Conservation (phyloP, 2,113 vertebrate species). For the Channa argus region DNA sequence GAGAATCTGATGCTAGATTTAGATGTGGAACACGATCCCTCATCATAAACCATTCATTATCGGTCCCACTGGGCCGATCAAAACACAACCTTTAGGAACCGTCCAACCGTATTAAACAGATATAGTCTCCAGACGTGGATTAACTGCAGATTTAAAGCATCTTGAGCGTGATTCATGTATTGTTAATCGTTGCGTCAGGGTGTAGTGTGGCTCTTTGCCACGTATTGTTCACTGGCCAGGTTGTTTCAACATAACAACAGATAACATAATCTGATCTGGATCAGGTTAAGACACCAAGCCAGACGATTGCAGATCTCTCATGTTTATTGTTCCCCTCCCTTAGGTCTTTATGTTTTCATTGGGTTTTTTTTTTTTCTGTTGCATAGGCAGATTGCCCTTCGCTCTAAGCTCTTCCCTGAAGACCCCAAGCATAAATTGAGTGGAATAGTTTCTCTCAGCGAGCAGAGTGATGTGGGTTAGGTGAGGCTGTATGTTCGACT, state of each 20-base stretch:
- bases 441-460: constrained; percentile 55
- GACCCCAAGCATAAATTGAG: constrained; percentile 40
- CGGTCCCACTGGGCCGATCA: not conserved
- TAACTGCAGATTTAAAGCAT: not conserved
- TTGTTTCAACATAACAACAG: constrained; percentile 43
- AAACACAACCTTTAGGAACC: not conserved
- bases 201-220: constrained; percentile 16
- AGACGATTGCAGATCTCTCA: constrained; percentile 10
- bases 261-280: constrained; percentile 35
- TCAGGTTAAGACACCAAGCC: constrained; percentile 6
- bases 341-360: not conserved
- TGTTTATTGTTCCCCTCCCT: not conserved
- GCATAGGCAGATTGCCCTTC: constrained; percentile 12
- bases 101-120: not conserved
- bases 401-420: constrained; percentile 32
- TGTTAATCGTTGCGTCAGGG: not conserved
- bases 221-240: constrained; percentile 33
- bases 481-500: constrained; percentile 7
- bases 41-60: not conserved
- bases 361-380: not conserved
- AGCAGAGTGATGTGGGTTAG: constrained; percentile 28
- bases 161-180: not conserved
- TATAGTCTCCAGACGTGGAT: not conserved
- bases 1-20: not conserved
- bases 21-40: not conserved